These are phyloP conservation scores for Eumaeus atala DNA, from an alignment of 1,140 invertebrate genomes.

Conservation along the genomic window DNA sequence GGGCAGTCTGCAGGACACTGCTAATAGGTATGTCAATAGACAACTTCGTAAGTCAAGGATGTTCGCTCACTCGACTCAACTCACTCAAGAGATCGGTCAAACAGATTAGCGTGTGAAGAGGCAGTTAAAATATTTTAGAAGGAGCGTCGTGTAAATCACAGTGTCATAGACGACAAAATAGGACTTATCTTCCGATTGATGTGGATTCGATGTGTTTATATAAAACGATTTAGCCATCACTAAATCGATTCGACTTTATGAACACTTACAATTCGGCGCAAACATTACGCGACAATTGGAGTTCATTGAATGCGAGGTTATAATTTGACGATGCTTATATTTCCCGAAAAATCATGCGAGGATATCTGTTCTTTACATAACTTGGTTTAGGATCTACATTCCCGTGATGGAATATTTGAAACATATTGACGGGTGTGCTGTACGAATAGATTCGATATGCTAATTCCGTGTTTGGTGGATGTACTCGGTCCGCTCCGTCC, in stretches of 20 bases:
- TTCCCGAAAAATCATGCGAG: neutral
- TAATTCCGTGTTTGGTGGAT: slow-evolving; percentile 48
- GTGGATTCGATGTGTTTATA: no score
- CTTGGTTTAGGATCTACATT: neutral
- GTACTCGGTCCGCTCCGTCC: slow-evolving; percentile 29
- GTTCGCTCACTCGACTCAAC: no score
- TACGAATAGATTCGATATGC: slow-evolving; percentile 38
- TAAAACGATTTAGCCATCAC: no score
- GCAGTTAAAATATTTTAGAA: no score
- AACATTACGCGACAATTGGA: slow-evolving; percentile 27
- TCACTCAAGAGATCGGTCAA: no score
- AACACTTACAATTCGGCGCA: slow-evolving; percentile 27
- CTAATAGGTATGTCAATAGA: no score
- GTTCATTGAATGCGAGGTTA: slow-evolving; percentile 28
- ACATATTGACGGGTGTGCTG: slow-evolving; percentile 20
- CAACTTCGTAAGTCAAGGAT: no score
- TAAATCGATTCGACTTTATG: slow-evolving; percentile 26
- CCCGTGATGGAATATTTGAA: slow-evolving; percentile 17
- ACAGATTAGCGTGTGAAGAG: no score
- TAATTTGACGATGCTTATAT: slow-evolving; percentile 11
- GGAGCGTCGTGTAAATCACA: no score
- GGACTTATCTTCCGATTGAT: neutral
- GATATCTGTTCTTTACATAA: neutral
- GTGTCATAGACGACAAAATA: no score
- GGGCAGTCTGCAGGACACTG: no score